Percentiles rank a stretch among this genome's conserved stretches.
Evolutionary conservation across 2,888 invertebrate species (phyloP).

Genomic region (Himalopsyche anomala): DNA sequence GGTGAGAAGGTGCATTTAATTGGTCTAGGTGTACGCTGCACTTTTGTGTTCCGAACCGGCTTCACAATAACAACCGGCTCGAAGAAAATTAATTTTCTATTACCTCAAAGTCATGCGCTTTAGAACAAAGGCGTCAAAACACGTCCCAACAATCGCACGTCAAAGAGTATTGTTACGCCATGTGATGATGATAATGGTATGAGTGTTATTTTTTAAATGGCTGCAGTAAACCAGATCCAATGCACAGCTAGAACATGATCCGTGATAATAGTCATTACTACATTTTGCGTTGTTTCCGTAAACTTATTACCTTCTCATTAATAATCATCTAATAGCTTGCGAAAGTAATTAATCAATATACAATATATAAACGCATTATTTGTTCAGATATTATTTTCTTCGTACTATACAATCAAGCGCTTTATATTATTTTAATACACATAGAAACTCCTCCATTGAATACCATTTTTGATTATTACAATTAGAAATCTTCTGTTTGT

Average conservation of each 20-base stretch:
- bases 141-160: background rate
- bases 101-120: conserved; percentile 1
- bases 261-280: conserved; percentile 5
- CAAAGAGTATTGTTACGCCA: background rate
- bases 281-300: background rate
- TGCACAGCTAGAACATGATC: conserved; percentile 21
- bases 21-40: conserved; percentile 51
- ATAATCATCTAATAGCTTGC: too few relatives aligned
- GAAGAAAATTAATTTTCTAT: conserved; percentile 36
- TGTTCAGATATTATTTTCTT: too few relatives aligned
- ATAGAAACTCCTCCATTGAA: too few relatives aligned
- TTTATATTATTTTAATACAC: too few relatives aligned
- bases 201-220: background rate
- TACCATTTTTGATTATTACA: too few relatives aligned
- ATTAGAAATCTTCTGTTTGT: too few relatives aligned
- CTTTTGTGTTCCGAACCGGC: conserved; percentile 57
- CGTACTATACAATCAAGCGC: too few relatives aligned
- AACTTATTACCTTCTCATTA: background rate
- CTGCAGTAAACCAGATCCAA: conserved; percentile 4
- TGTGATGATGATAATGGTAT: background rate
- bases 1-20: conserved; percentile 49
- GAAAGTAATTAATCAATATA: too few relatives aligned
- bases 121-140: conserved; percentile 16
- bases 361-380: too few relatives aligned
- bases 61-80: conserved; percentile 36